Percentiles rank a stretch among this genome's conserved stretches.
These are phyloP conservation scores for Sturnira hondurensis DNA, from an alignment of 2,113 vertebrate species.

Conservation along the genomic window DNA sequence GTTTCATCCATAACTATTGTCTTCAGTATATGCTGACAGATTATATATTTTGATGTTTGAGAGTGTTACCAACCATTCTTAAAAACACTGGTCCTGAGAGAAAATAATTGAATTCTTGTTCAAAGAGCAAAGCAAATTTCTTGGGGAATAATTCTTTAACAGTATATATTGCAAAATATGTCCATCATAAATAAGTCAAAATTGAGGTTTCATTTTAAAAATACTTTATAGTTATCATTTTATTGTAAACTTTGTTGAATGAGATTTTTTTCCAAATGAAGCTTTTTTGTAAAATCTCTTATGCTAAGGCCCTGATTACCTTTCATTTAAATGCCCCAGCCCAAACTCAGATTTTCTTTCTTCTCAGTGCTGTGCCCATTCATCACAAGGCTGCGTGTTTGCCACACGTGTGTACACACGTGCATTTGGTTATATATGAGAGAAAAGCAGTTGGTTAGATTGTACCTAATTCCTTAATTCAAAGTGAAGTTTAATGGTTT, in stretches of 20 bases:
- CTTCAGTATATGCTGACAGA: neutral
- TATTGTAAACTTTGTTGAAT: neutral
- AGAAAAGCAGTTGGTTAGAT: neutral
- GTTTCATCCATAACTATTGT: neutral
- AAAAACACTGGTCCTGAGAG: neutral
- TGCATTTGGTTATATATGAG: neutral
- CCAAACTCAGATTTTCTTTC: neutral
- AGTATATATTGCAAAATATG: neutral
- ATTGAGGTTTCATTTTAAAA: constrained; percentile 24
- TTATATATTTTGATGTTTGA: neutral
- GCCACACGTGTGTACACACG: neutral
- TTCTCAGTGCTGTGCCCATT: neutral
- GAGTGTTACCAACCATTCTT: neutral
- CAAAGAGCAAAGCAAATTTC: constrained; percentile 1
- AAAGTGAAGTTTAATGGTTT: neutral
- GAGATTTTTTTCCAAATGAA: neutral
- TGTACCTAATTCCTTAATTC: neutral
- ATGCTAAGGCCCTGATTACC: neutral
- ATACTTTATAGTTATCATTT: neutral
- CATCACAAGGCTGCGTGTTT: neutral
- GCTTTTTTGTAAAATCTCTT: neutral
- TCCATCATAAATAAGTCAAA: neutral
- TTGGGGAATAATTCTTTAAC: constrained; percentile 6
- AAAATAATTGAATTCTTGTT: constrained; percentile 3
- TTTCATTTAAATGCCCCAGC: neutral